Percentiles rank a stretch among this genome's conserved stretches.
These are phyloP conservation scores for Muscicapa comitata DNA, from an alignment of 2,797 vertebrate genomes.

Conservation along the genomic window DNA sequence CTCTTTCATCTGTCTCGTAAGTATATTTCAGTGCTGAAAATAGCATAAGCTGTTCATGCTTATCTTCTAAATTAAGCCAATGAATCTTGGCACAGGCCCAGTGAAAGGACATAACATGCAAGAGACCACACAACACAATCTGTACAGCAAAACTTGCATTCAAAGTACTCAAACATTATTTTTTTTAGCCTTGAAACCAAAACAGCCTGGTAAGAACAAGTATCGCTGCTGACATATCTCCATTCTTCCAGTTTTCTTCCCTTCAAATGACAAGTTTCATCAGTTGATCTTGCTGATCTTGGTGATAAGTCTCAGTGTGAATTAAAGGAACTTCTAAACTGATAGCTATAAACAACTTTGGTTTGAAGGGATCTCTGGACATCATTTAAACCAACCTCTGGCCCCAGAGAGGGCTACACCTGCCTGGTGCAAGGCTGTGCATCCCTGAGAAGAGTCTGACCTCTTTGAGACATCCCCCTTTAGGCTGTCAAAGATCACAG, in stretches of 20 bases:
- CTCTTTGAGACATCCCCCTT: neutral
- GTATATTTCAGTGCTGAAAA: neutral
- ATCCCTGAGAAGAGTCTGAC: neutral
- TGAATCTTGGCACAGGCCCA: neutral
- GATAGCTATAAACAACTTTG: neutral
- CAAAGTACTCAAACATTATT: accelerated
- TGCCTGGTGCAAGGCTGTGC: neutral
- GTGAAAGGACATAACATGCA: neutral
- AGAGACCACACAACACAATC: neutral
- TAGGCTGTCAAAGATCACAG: neutral
- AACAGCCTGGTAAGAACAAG: neutral
- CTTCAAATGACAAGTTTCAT: neutral
- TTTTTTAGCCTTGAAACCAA: neutral
- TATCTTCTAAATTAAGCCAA: conserved; percentile 28
- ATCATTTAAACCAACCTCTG: neutral
- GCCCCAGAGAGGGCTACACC: neutral
- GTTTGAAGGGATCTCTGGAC: neutral
- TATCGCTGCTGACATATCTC: neutral
- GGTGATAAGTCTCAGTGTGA: neutral
- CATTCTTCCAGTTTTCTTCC: neutral
- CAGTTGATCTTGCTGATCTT: neutral
- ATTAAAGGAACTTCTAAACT: neutral
- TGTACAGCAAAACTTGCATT: neutral
- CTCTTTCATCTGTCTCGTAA: neutral
- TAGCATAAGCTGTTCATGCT: neutral